A percentile compares a stretch with the other conserved stretches of the same genome.
phyloP scores from a whole-genome alignment of 2,113 vertebrate genomes.

The Sebastes schlegelii region DNA sequence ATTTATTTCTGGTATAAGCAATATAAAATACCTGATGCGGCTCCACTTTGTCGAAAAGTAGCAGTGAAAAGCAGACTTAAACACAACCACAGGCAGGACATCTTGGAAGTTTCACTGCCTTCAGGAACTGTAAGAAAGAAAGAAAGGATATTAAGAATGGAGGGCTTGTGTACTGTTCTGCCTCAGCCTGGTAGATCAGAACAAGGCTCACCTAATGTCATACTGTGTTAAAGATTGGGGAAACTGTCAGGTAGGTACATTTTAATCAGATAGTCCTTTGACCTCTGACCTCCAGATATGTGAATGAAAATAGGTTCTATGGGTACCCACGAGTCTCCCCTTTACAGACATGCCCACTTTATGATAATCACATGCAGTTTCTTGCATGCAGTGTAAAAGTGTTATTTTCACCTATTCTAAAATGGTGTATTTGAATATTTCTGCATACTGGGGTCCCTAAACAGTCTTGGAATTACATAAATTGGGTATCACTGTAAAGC shows the following conservation, averaged over 20 bases:
- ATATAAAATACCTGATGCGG: slow-evolving; percentile 10
- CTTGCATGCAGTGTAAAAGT: too few species aligned
- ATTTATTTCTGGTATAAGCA: background rate
- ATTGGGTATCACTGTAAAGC: too few species aligned
- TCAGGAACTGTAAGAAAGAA: background rate
- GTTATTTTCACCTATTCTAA: too few species aligned
- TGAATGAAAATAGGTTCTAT: background rate
- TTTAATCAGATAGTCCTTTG: background rate
- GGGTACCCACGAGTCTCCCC: too few species aligned
- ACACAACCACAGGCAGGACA: background rate
- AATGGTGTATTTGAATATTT: too few species aligned
- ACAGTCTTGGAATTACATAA: too few species aligned
- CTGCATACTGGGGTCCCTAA: too few species aligned
- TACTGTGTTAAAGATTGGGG: too few species aligned
- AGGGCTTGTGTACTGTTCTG: background rate
- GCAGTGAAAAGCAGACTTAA: slow-evolving; percentile 4
- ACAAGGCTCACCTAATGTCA: background rate
- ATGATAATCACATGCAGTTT: too few species aligned
- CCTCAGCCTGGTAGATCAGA: background rate
- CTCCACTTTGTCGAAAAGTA: background rate
- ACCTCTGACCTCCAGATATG: background rate
- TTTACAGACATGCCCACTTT: too few species aligned
- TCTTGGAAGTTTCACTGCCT: background rate
- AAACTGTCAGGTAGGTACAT: background rate
- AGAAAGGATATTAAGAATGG: background rate